Base-by-base conservation (phyloP, 2,797 vertebrate species). In the Ispidina lecontei region DNA sequence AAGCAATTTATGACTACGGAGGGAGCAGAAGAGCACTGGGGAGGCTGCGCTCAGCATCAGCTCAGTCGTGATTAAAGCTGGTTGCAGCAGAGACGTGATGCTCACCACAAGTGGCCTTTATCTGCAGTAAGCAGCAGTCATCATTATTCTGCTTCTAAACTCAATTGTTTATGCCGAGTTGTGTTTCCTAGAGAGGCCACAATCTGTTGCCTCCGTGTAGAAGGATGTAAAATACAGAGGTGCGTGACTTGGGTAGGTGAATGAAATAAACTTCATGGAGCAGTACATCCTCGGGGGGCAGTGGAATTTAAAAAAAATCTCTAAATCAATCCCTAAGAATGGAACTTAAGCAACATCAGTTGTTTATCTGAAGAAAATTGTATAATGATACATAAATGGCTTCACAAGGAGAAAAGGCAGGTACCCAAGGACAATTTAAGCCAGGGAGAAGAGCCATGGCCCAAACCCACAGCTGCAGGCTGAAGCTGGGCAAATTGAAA, bases 101-200 rank as follows among this genome's bases (percentile, higher is more conserved):
- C 63, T 91, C 77, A 18, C 92, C 84, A 93, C 89, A 82, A 94
- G 87, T 63, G 81, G 67, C 87, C 89, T 93, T 93, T 94, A 84
- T 92, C 74, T 90, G 81, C 81, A 84, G 77, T 1, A 47, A 81
- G 63, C 80, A 84, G 89, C 89, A 91, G 71, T 60, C 35, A 52
- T 29, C 59, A 10, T 67, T 60, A 47, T 33, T 25, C 81, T 84
- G 81, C 64, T 58, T 62, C 92, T 72, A 12, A 72, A 76, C 35
- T 39, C 70, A 5, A 3, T 54, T 71, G 29, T 65, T 88, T 19
- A 3, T 68, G 59, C 47, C 5, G 0, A 55, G 43, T 28, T 71
- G 19, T 0, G 1, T 59, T 84, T 78, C 60, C 81, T 64, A 79
- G 52, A 21, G 54, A 35, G 33, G 31, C 75, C 39, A 14, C 1